Evolutionary conservation across 2,888 invertebrate species (phyloP).

Genomic region (Netelia inedita): DNA sequence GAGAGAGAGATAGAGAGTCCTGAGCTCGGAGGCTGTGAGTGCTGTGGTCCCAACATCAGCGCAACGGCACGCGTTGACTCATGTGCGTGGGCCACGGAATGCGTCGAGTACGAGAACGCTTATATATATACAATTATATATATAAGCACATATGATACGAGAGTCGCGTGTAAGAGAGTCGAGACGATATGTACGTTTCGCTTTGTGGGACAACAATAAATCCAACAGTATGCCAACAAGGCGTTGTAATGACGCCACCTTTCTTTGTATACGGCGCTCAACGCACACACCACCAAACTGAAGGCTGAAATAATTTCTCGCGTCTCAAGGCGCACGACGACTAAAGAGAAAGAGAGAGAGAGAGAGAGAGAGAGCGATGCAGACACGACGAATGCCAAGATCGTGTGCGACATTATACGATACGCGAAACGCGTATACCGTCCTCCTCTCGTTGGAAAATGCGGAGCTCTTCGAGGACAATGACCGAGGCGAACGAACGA

Average conservation of each 20-base stretch:
- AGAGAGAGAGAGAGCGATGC: conserved; percentile 24
- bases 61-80: conserved; percentile 80
- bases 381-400: conserved; percentile 56
- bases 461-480: conserved; percentile 33
- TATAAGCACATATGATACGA: conserved; percentile 20
- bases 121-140: conserved; percentile 48
- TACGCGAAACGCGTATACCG: background rate
- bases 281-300: conserved; percentile 26
- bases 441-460: background rate
- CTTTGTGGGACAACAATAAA: conserved; percentile 74
- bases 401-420: conserved; percentile 21
- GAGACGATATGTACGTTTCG: conserved; percentile 61
- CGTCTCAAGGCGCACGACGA: conserved; percentile 17
- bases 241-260: conserved; percentile 74
- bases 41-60: conserved; percentile 65
- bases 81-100: conserved; percentile 81
- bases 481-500: conserved; percentile 34
- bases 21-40: conserved; percentile 53
- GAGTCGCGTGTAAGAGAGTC: conserved; percentile 50
- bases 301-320: conserved; percentile 62
- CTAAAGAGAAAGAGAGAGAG: conserved; percentile 1
- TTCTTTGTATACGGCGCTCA: conserved; percentile 41
- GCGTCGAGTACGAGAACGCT: conserved; percentile 66
- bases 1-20: conserved; percentile 1
- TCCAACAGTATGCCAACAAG: conserved; percentile 71